Conservation (phyloP, 2,888 invertebrate species). For the Cosmia pyralina region DNA sequence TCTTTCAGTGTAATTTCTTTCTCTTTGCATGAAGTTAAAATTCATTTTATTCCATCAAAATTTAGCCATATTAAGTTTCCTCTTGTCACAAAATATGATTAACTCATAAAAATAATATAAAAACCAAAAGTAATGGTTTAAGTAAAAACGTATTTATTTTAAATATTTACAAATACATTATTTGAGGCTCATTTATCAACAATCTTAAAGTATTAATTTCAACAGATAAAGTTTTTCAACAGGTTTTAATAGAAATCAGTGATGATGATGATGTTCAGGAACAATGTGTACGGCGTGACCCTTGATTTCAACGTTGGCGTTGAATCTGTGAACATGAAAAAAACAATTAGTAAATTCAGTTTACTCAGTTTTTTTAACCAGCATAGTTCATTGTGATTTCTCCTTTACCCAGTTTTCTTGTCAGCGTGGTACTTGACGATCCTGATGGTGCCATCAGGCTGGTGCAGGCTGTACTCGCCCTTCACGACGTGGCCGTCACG, state of each 20-base stretch:
- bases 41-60: neutral
- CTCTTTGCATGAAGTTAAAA: neutral
- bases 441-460: slow-evolving; percentile 83
- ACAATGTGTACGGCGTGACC: slow-evolving; percentile 66
- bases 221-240: slow-evolving; percentile 9
- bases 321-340: slow-evolving; percentile 47
- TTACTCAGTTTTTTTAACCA: neutral
- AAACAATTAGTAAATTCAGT: neutral
- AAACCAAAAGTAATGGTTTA: neutral
- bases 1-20: neutral
- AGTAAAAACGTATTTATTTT: slow-evolving; percentile 26
- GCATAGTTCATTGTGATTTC: neutral
- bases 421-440: slow-evolving; percentile 84
- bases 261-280: slow-evolving; percentile 62
- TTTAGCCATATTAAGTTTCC: neutral
- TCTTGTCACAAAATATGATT: neutral
- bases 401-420: slow-evolving; percentile 57
- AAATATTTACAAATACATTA: slow-evolving; percentile 28
- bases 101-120: neutral
- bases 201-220: neutral
- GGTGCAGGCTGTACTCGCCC: slow-evolving; percentile 83
- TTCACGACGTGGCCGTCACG: slow-evolving; percentile 78
- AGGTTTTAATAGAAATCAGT: slow-evolving; percentile 18
- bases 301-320: slow-evolving; percentile 51
- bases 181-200: slow-evolving; percentile 11